These are phyloP conservation scores for Sesia apiformis DNA, from an alignment of 2,888 invertebrate species.

Conservation along the genomic window DNA sequence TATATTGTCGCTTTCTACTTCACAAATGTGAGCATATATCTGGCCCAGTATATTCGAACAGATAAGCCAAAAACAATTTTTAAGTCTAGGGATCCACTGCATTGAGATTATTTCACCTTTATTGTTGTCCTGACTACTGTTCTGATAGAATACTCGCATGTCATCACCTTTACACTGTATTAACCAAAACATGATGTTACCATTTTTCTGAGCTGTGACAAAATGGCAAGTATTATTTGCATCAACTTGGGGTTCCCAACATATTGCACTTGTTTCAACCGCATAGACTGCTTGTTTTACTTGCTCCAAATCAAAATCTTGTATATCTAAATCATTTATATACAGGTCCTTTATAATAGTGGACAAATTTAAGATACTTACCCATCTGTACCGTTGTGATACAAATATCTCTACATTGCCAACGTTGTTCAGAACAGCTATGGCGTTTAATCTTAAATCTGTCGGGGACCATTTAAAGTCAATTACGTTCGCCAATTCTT, in stretches of 20 bases:
- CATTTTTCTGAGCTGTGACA: conserved; percentile 49
- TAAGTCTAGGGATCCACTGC: conserved; percentile 30
- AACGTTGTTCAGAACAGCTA: conserved; percentile 48
- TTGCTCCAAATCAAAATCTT: conserved; percentile 21
- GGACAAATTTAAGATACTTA: conserved; percentile 31
- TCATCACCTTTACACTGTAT: conserved; percentile 18
- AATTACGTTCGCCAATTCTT: conserved; percentile 33
- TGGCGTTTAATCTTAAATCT: conserved; percentile 24
- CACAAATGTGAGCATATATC: conserved; percentile 28
- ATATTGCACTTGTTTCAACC: conserved; percentile 36
- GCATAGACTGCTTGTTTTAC: conserved; percentile 30
- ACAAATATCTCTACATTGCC: conserved; percentile 43
- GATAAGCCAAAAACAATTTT: conserved; percentile 26
- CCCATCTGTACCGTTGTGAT: conserved; percentile 24
- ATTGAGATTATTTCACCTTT: conserved; percentile 31
- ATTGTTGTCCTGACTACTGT: conserved; percentile 8
- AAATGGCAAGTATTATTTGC: conserved; percentile 34
- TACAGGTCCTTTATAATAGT: conserved; percentile 20
- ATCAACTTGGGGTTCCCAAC: conserved; percentile 37
- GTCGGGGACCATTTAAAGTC: conserved; percentile 45
- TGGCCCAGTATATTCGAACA: conserved; percentile 37
- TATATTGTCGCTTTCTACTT: conserved; percentile 19
- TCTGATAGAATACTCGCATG: conserved; percentile 15
- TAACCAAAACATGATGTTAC: conserved; percentile 40
- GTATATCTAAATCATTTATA: conserved; percentile 5